A percentile compares a stretch with the other conserved stretches of the same genome.
Conservation (phyloP, 2,113 vertebrate species). For the Odocoileus virginianus region DNA sequence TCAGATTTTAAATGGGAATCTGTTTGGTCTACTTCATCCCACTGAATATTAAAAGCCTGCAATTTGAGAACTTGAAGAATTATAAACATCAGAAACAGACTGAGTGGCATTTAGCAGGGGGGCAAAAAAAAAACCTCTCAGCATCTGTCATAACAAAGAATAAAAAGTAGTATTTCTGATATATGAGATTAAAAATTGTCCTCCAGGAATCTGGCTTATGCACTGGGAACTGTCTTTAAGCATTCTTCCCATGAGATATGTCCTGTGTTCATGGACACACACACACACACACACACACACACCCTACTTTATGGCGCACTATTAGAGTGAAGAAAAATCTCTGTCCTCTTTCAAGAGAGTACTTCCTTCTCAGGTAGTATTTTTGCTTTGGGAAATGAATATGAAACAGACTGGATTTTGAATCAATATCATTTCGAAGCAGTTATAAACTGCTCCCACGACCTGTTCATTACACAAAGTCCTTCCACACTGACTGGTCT, state of each 20-base stretch:
- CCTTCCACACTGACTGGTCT: conserved; percentile 18
- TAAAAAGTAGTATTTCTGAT: background rate
- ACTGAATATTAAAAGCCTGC: background rate
- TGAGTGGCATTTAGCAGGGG: background rate
- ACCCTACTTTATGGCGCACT: background rate
- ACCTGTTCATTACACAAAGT: background rate
- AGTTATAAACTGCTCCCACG: conserved; percentile 36
- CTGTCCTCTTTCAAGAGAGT: background rate
- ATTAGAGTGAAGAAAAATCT: background rate
- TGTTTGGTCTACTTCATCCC: background rate
- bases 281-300: background rate
- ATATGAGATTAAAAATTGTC: background rate
- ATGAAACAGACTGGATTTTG: conserved; percentile 9
- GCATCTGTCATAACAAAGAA: conserved; percentile 42
- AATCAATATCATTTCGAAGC: conserved; percentile 38
- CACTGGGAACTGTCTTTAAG: background rate
- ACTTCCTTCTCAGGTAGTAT: conserved; percentile 13
- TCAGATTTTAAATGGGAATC: background rate
- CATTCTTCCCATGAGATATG: conserved; percentile 14
- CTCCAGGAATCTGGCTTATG: background rate
- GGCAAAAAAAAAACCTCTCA: background rate
- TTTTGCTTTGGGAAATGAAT: background rate
- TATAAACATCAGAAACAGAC: conserved; percentile 19
- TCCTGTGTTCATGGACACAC: too few species aligned
- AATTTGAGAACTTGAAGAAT: conserved; percentile 33